Percentiles rank a stretch among this genome's conserved stretches.
phyloP scores from a whole-genome alignment of 1,140 invertebrate species.

The Macrosteles quadrilineatus region DNA sequence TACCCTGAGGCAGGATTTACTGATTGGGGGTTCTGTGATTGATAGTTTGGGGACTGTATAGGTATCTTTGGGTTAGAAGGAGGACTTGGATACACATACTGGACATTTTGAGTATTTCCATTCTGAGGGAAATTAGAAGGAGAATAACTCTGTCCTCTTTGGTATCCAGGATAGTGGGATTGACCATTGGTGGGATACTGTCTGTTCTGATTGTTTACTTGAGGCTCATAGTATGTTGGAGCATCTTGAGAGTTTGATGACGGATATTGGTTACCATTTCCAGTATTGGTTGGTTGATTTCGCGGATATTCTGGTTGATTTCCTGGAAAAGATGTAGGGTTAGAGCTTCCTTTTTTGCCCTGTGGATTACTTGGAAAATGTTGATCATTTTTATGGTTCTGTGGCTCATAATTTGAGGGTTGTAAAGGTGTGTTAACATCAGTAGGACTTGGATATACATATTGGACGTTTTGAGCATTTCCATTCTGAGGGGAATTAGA shows the following conservation, averaged over 20 bases:
- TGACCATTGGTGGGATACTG: not conserved
- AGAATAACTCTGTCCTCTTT: slow-evolving; percentile 8
- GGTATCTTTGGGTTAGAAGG: not conserved
- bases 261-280: not conserved
- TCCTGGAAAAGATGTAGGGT: not conserved
- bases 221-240: not conserved
- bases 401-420: not conserved
- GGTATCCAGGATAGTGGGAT: not conserved
- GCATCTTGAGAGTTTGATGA: not conserved
- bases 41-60: not conserved
- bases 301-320: not conserved
- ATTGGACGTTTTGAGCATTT: not conserved
- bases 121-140: not conserved
- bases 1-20: no score
- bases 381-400: slow-evolving; percentile 10
- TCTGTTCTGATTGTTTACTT: not conserved
- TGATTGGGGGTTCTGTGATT: not conserved
- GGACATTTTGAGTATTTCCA: not conserved
- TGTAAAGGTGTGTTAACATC: not conserved
- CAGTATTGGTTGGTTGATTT: not conserved
- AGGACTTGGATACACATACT: not conserved
- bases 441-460: not conserved
- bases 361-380: no score
- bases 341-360: no score
- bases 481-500: not conserved